These are phyloP conservation scores for Hemicentrotus pulcherrimus DNA, from an alignment of 35 echinoderm and acorn worm species.

Conservation along the genomic window DNA sequence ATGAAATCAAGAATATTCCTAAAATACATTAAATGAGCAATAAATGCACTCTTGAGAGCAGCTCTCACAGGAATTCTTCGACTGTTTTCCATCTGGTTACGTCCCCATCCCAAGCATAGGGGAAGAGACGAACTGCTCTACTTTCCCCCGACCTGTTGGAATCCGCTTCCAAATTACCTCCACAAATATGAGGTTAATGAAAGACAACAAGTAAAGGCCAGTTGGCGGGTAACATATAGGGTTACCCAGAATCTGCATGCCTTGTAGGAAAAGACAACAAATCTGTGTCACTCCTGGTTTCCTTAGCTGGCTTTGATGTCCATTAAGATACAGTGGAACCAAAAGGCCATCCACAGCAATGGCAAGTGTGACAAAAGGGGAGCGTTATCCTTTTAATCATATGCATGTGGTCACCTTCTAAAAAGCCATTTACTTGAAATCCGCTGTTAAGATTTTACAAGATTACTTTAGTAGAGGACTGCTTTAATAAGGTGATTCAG, in stretches of 20 bases:
- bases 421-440: not conserved
- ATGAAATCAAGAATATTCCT: slow-evolving; percentile 13
- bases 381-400: not conserved
- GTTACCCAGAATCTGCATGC: not conserved
- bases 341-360: not conserved
- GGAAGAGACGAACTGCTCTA: not conserved
- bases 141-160: not conserved
- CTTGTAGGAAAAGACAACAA: slow-evolving; percentile 5
- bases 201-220: not conserved
- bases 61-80: not conserved
- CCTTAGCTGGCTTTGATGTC: not conserved
- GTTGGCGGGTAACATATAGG: not conserved
- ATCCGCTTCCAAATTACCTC: not conserved
- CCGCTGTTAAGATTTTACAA: not conserved
- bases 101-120: not conserved
- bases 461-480: not conserved
- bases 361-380: not conserved
- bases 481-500: not conserved
- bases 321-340: not conserved
- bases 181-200: slow-evolving; percentile 19
- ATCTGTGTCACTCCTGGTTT: slow-evolving; percentile 2
- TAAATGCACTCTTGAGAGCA: slow-evolving; percentile 1
- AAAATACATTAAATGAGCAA: slow-evolving; percentile 20
- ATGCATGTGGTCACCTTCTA: not conserved
- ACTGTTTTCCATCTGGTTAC: not conserved